A percentile compares a stretch with the other conserved stretches of the same genome.
These are phyloP conservation scores for Astyanax mexicanus DNA, from an alignment of 2,797 vertebrate species.

Conservation along the genomic window DNA sequence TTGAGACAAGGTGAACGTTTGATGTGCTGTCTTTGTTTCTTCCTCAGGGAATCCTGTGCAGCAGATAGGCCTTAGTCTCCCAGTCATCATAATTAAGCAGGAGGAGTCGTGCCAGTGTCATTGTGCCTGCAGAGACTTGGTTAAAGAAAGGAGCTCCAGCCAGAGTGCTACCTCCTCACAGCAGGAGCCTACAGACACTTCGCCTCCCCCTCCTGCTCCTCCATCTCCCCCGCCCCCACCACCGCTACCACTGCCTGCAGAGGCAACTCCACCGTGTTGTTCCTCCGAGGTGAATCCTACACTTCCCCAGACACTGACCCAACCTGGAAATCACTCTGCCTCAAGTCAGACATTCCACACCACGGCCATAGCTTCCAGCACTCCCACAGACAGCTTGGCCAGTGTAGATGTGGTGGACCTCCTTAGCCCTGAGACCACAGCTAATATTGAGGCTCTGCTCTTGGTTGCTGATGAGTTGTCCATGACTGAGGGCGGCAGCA, in stretches of 20 bases:
- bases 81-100: constrained; percentile 99
- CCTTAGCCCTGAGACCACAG: constrained; percentile 86
- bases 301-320: constrained; percentile 62
- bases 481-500: constrained; percentile 70
- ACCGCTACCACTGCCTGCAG: constrained; percentile 59
- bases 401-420: constrained; percentile 94
- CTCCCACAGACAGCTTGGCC: constrained; percentile 83
- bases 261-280: constrained; percentile 67
- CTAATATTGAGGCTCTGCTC: constrained; percentile 90
- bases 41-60: constrained; percentile 90
- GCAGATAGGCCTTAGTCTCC: constrained; percentile 97
- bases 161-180: constrained; percentile 77
- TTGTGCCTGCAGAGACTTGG: constrained; percentile 93
- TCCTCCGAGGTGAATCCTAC: constrained; percentile 70
- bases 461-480: constrained; percentile 89
- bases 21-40: not conserved
- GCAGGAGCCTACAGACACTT: constrained; percentile 59
- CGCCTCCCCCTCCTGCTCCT: constrained; percentile 66
- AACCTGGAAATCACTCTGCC: constrained; percentile 43
- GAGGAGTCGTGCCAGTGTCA: constrained; percentile 98
- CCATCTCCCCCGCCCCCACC: constrained; percentile 66
- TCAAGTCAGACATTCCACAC: constrained; percentile 67
- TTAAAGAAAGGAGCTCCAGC: constrained; percentile 85
- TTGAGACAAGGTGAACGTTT: not conserved
- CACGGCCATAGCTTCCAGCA: constrained; percentile 55